Percentiles rank a stretch among this genome's conserved stretches.
phyloP scores from a whole-genome alignment of 2,888 invertebrate genomes.

The Tipula confusa region DNA sequence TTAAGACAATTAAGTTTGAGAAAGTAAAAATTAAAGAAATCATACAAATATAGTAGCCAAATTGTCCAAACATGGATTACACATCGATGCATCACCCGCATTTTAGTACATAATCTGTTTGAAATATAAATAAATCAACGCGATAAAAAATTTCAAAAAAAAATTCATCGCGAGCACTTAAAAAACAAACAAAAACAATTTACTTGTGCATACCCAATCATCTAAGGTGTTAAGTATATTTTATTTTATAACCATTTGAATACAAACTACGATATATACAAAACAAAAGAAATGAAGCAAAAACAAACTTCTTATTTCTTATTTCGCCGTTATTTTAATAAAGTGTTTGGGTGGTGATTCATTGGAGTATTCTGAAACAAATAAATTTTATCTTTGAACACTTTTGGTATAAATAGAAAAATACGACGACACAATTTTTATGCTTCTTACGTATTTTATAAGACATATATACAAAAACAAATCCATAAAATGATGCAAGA shows the following conservation, averaged over 20 bases:
- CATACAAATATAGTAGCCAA: background rate
- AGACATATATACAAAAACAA: background rate
- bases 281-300: background rate
- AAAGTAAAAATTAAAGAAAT: background rate
- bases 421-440: background rate
- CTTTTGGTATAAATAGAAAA: background rate
- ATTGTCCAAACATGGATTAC: background rate
- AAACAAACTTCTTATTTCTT: background rate
- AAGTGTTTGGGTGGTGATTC: constrained; percentile 20
- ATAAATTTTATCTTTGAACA: background rate
- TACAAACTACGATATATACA: background rate
- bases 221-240: background rate
- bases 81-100: background rate
- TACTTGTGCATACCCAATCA: background rate
- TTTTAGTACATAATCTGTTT: background rate
- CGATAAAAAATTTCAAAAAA: background rate
- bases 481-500: constrained; percentile 5
- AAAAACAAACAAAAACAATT: background rate
- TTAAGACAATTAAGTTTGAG: background rate
- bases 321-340: background rate
- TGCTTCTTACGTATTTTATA: background rate
- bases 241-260: background rate
- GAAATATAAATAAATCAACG: background rate
- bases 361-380: constrained; percentile 9
- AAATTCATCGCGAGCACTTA: background rate